Base-by-base conservation (phyloP, 2,113 vertebrate species). In the Strigops habroptila region DNA sequence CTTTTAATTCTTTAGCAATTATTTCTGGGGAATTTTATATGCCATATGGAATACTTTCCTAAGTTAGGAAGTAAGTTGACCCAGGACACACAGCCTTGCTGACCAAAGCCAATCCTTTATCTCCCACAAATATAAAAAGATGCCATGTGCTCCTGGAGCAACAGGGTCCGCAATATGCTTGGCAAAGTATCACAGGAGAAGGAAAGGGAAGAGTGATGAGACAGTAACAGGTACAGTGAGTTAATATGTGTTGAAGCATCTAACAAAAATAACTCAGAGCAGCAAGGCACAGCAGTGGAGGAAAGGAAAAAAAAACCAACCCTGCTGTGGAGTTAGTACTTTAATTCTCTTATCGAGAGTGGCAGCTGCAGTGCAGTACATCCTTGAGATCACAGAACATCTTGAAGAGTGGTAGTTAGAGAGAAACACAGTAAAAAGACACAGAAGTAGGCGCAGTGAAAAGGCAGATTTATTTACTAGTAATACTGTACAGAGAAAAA, bases 391-490 rank as follows among this genome's bases (percentile, higher is more conserved):
- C 62, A 59, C 49, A 95, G 57, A 59, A 6, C 53, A 44, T 84
- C 76, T 82, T 81, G 76, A 97, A 93, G 88, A 94, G 91, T 93
- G 86, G 88, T 91, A 95, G 97, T 95, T 96, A 95, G 85, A 98
- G 97, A 98, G 98, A 98, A 98, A 90, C 85, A 97, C 96, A 97
- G 98, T 97, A 97, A 97, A 98, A 98, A 98, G 98, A 98, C 98
- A 96, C 94, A 97, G 97, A 97, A 92, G 97, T 96, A 96, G 97
- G 95, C 92, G 98, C 98, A 97, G 98, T 98, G 98, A 97, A 98
- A 98, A 98, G 97, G 98, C 97, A 98, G 98, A 98, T 97, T 99
- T 99, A 99, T 99, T 99, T 98, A 98, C 98, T 98, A 98, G 97
- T 97, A 98, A 97, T 97, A 98, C 95, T 98, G 98, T 98, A 99